A percentile compares a stretch with the other conserved stretches of the same genome.
Conservation (phyloP, 2,797 vertebrate species). For the Hippocampus kuda region DNA sequence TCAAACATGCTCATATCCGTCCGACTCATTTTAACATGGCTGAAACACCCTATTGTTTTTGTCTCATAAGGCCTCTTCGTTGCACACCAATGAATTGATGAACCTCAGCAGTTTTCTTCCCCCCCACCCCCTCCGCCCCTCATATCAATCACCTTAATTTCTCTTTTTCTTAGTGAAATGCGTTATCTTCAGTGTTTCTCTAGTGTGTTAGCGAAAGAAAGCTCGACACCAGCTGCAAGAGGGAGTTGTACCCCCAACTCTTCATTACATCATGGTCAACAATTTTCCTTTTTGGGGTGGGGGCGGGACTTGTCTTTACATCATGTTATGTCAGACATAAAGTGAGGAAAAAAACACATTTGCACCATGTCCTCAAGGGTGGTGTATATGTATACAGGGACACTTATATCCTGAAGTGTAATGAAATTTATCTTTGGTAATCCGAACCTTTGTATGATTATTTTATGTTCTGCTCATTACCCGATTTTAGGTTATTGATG, state of each 20-base stretch:
- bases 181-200: neutral
- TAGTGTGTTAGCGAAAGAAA: no score
- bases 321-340: constrained; percentile 1
- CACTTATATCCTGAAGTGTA: neutral
- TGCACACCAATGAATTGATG: neutral
- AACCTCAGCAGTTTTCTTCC: neutral
- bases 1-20: constrained; percentile 51
- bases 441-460: neutral
- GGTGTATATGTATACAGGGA: neutral
- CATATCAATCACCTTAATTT: neutral
- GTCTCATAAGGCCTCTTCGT: neutral
- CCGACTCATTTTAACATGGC: constrained; percentile 18
- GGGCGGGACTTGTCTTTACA: neutral
- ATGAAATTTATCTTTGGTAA: neutral
- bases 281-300: no score
- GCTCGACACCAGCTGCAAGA: constrained; percentile 2
- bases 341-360: neutral
- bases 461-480: neutral
- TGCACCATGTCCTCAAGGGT: neutral
- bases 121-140: neutral
- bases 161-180: neutral
- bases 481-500: neutral
- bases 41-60: neutral
- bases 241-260: neutral
- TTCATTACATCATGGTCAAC: neutral